Conservation (phyloP, 2,888 invertebrate genomes). For the Phlogophora meticulosa region DNA sequence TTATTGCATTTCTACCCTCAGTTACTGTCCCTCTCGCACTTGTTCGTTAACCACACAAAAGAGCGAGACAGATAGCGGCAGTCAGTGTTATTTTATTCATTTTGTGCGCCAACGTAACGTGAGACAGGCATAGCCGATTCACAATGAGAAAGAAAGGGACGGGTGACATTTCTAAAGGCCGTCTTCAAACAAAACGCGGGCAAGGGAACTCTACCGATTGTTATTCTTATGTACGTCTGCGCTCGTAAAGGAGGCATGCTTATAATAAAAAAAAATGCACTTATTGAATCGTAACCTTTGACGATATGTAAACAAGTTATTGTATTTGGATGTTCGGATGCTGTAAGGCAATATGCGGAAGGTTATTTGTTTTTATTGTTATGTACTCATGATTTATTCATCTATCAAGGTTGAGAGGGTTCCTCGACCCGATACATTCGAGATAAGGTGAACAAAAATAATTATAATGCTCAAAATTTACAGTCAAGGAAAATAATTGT, state of each 20-base stretch:
- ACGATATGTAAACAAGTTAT: constrained; percentile 74
- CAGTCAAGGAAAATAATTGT: neutral
- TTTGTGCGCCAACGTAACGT: constrained; percentile 74
- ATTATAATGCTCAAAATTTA: neutral
- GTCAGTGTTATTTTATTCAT: constrained; percentile 86
- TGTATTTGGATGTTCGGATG: constrained; percentile 25
- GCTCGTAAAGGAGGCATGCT: constrained; percentile 66
- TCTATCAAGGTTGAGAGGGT: neutral
- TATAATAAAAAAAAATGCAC: constrained; percentile 79
- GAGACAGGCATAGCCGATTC: constrained; percentile 77
- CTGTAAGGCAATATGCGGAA: constrained; percentile 16
- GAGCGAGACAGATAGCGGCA: constrained; percentile 80
- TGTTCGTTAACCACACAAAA: constrained; percentile 55
- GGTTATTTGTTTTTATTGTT: constrained; percentile 26
- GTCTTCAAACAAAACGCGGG: constrained; percentile 83
- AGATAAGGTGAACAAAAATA: neutral
- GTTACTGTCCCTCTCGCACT: constrained; percentile 75
- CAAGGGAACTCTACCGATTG: constrained; percentile 84
- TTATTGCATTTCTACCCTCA: constrained; percentile 83
- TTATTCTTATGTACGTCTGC: constrained; percentile 75
- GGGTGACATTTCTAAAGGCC: constrained; percentile 75
- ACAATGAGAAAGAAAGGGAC: constrained; percentile 78
- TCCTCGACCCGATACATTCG: neutral
- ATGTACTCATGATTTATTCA: constrained; percentile 4
- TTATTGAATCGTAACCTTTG: constrained; percentile 76